Evolutionary conservation across 2,113 vertebrate species (phyloP).

Genomic region (Podiceps cristatus): DNA sequence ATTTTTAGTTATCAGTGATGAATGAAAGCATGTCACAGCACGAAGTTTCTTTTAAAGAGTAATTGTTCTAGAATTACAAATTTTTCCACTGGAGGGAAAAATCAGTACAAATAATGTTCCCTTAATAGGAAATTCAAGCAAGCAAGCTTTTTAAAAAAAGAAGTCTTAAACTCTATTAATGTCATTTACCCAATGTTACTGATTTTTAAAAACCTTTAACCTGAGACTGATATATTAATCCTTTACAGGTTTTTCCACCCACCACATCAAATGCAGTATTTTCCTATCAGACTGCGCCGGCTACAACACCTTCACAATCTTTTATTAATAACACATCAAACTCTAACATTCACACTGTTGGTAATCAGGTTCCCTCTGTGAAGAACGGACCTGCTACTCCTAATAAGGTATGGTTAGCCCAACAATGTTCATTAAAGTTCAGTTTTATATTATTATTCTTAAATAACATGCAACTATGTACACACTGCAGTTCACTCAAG

Average conservation of each 20-base stretch:
- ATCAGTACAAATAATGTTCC: background rate
- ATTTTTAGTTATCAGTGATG: background rate
- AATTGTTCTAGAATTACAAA: background rate
- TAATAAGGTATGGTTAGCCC: slow-evolving; percentile 81
- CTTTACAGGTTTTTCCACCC: slow-evolving; percentile 86
- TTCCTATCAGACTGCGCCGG: slow-evolving; percentile 79
- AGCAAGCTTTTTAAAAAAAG: background rate
- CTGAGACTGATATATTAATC: background rate
- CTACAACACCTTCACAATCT: slow-evolving; percentile 80
- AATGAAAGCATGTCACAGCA: background rate
- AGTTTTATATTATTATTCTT: background rate
- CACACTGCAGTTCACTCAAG: background rate
- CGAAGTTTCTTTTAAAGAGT: background rate
- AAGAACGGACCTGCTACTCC: slow-evolving; percentile 82
- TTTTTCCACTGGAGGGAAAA: background rate
- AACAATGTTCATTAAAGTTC: background rate
- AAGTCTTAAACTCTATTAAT: background rate
- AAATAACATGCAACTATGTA: background rate
- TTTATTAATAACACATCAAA: slow-evolving; percentile 83
- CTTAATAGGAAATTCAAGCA: background rate
- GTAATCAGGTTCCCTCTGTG: slow-evolving; percentile 72
- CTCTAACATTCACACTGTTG: slow-evolving; percentile 69
- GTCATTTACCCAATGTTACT: background rate
- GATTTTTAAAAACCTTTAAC: background rate
- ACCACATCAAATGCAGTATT: slow-evolving; percentile 77